phyloP scores from a whole-genome alignment of 2,888 invertebrate species.

The Aphodius granarius region DNA sequence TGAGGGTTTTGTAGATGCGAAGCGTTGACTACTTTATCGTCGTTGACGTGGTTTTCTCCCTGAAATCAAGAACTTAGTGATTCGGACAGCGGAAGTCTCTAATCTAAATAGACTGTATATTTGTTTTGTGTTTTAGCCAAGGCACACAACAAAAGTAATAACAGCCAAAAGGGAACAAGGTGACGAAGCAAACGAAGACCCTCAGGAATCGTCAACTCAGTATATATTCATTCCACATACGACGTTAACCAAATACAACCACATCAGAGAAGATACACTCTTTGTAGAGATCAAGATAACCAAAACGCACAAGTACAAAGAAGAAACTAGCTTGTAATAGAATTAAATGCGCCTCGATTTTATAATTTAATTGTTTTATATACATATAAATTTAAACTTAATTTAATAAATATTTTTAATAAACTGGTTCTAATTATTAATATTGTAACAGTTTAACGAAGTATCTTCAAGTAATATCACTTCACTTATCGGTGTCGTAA shows the following conservation, averaged over 20 bases:
- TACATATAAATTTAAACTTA: neutral
- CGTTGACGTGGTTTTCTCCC: no score
- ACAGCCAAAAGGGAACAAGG: conserved; percentile 58
- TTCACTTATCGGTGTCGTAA: neutral
- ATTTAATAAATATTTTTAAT: neutral
- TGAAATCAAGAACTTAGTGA: no score
- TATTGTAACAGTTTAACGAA: neutral
- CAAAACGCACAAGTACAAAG: conserved; percentile 30
- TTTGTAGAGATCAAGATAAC: conserved; percentile 61
- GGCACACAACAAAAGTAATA: conserved; percentile 66
- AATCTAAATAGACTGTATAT: no score
- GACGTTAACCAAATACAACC: conserved; percentile 62
- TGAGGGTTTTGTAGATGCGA: no score
- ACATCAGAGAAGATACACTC: conserved; percentile 62
- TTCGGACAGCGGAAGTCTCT: no score
- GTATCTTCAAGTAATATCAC: conserved; percentile 2
- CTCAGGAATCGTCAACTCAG: conserved; percentile 55
- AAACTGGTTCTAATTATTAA: neutral
- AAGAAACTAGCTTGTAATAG: conserved; percentile 33
- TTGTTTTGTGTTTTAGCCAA: conserved; percentile 52
- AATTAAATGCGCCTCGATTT: neutral
- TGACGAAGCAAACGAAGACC: conserved; percentile 51
- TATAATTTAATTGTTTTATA: neutral
- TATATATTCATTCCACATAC: conserved; percentile 70
- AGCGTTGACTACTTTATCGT: no score